These are phyloP conservation scores for Microtus montanus DNA, from an alignment of 2,113 vertebrate species.

Conservation along the genomic window DNA sequence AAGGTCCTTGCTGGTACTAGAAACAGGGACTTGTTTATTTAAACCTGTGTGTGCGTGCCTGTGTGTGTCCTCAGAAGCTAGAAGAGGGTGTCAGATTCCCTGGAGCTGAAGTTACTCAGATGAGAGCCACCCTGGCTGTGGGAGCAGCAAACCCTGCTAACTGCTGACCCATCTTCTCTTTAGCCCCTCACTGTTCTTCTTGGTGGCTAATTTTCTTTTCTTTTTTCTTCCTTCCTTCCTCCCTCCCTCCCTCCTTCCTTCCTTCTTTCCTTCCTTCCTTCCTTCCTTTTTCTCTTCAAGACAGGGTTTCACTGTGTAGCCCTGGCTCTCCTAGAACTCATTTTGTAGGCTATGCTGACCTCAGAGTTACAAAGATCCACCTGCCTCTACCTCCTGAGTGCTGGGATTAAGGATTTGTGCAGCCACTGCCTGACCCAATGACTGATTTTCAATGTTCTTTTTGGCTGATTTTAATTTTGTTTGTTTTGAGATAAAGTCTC, in stretches of 20 bases:
- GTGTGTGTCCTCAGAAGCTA: background rate
- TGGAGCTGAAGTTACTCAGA: too few species aligned
- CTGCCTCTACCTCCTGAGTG: background rate
- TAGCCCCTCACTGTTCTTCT: background rate
- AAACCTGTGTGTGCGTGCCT: background rate
- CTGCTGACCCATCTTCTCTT: background rate
- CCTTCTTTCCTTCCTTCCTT: background rate
- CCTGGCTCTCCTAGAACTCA: background rate
- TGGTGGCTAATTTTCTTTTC: background rate
- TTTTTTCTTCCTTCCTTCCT: background rate
- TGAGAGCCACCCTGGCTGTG: background rate
- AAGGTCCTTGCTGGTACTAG: background rate
- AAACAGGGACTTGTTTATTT: background rate
- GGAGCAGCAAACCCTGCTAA: background rate
- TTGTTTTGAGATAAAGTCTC: background rate
- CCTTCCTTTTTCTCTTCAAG: too few species aligned
- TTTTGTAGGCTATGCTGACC: background rate
- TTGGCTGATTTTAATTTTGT: background rate
- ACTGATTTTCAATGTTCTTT: background rate
- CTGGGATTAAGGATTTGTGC: background rate
- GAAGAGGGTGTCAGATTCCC: background rate
- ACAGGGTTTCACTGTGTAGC: background rate
- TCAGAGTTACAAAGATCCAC: background rate
- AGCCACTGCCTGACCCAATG: background rate
- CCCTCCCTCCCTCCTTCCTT: accelerated